Evolutionary conservation across 2,113 vertebrate species (phyloP), one percentile per base, ranked within the genome.

Genomic region (Micromys minutus): DNA sequence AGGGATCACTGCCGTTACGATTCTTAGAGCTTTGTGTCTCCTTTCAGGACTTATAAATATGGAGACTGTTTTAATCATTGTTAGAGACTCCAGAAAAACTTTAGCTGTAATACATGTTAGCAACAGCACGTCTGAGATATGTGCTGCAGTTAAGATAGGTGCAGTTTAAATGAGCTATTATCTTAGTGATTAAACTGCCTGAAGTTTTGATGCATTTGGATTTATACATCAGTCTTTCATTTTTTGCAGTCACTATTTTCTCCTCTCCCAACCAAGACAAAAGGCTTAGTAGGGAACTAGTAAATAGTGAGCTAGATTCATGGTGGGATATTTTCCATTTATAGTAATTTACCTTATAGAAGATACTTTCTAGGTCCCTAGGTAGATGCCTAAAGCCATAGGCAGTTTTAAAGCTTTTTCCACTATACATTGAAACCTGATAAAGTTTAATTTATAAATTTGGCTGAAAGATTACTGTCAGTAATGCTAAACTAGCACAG

Each of bases 371-470:
- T 79, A 77, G 76, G 22, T 39, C 16, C 8, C 31, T 31, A 26
- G 36, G 17, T 59, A 47, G 61, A 69, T 90, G 16, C 8, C 17
- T 86, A 61, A 71, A 42, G 15, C n/a, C n/a, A 76, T 24, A 85
- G 59, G 21, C 55, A 59, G 4, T 50, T 77, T 55, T 72, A 90
- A 39, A 57, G 13, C 19, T 50, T 74, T 87, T 74, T 24, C 4
- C 77, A 59, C 5, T 45, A 1, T 85, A n/a, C 24, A 52, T 67
- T 47, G 57, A 76, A 29, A 59, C 21, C 36, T 22, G 15, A 69
- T 94, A 90, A 94, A 77, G 67, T 83, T 94, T 63, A 94, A 42
- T 65, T 85, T 52, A 50, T 71, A 39, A 86, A 57, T 86, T 76
- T 71, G 13, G 21, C 52, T 77, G 42, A 91, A 61, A 47, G 63